Evolutionary conservation across 2,888 invertebrate genomes (phyloP), one percentile per base, ranked within the genome.

Genomic region (Leptogaster cylindrica): DNA sequence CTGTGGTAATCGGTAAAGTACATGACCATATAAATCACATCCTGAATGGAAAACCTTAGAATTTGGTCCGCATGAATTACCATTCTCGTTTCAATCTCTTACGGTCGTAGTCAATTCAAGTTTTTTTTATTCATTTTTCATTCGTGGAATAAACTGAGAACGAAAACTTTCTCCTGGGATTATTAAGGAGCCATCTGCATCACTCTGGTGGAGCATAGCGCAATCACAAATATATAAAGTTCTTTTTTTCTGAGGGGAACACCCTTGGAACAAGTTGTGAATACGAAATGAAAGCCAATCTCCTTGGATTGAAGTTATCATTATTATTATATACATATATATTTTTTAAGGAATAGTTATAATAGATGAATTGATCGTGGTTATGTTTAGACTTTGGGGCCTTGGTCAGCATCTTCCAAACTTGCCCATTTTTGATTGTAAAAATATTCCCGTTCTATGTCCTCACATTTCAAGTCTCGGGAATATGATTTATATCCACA

Each of bases 311-410:
- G 23, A 16, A 44, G 46, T 44, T 46, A 41, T 31, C 31, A 46
- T 63, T 63, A 63, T 63, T 28, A 44, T n/a, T n/a, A n/a, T n/a
- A n/a, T n/a, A n/a, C n/a, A n/a, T n/a, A n/a, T n/a, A n/a, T n/a
- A n/a, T n/a, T n/a, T n/a, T n/a, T n/a, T n/a, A n/a, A n/a, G 44
- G 46, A 63, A 63, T 63, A 44, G 63, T 63, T 63, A 23, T 16
- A 25, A 18, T 44, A 27, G 31, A 20, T 58, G 39, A 23, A 36
- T 25, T 23, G 41, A 41, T 5, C 8, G 46, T 46, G 27, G 12
- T n/a, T n/a, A n/a, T n/a, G n/a, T n/a, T n/a, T n/a, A n/a, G n/a
- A n/a, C n/a, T n/a, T n/a, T n/a, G n/a, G n/a, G n/a, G n/a, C n/a
- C n/a, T n/a, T n/a, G n/a, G n/a, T n/a, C n/a, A n/a, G n/a, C n/a